Conservation (phyloP, 2,888 invertebrate species). For the Labia minor region DNA sequence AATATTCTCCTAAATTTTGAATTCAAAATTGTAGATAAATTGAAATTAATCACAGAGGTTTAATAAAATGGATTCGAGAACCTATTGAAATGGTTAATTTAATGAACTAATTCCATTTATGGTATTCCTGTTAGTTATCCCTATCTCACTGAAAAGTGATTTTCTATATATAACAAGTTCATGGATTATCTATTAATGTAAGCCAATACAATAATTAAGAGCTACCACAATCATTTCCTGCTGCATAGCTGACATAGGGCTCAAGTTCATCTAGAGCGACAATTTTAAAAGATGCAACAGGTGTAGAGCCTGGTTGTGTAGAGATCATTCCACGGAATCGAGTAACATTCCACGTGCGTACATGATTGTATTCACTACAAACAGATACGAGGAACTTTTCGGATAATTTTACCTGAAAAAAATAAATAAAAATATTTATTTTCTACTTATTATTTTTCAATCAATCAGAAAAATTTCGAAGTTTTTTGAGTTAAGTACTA, state of each 20-base stretch:
- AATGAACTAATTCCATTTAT: no score
- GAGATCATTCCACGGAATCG: slow-evolving; percentile 97
- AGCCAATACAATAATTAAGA: no score
- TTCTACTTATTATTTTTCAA: not conserved
- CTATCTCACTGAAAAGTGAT: no score
- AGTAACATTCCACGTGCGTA: slow-evolving; percentile 93
- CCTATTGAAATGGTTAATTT: no score
- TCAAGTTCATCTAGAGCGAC: slow-evolving; percentile 62
- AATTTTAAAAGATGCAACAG: slow-evolving; percentile 93
- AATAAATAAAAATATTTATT: no score
- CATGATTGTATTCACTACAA: slow-evolving; percentile 96
- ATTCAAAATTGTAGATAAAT: slow-evolving; percentile 53
- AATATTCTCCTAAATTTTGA: slow-evolving; percentile 53
- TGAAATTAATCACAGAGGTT: no score
- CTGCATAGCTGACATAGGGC: slow-evolving; percentile 35
- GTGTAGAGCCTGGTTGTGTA: slow-evolving; percentile 95
- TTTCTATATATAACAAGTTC: no score
- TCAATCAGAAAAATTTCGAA: not conserved
- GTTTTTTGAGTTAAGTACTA: not conserved
- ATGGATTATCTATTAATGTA: no score
- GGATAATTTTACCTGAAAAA: slow-evolving; percentile 69
- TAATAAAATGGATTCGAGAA: no score
- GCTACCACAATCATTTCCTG: slow-evolving; percentile 58
- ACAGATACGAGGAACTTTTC: slow-evolving; percentile 92
- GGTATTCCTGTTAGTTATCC: no score